Percentiles rank a stretch among this genome's conserved stretches.
phyloP scores from a whole-genome alignment of 2,113 vertebrate species.

The Nothobranchius furzeri region DNA sequence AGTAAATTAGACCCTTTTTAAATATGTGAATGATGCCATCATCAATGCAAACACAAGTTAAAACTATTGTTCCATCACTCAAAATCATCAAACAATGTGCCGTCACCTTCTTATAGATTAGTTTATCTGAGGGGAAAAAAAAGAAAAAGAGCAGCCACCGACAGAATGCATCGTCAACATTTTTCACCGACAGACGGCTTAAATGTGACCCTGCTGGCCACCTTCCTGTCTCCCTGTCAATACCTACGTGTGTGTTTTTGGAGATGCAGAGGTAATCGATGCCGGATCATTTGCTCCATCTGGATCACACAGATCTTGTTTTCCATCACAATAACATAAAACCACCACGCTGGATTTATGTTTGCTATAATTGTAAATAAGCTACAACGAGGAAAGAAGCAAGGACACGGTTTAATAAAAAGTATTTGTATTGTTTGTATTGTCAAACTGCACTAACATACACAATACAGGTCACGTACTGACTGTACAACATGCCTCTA shows the following conservation, averaged over 20 bases:
- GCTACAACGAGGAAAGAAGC: constrained; percentile 35
- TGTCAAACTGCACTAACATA: constrained; percentile 95
- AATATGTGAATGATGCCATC: too few species aligned
- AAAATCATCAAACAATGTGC: not conserved
- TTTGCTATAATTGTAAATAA: not conserved
- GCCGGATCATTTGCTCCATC: constrained; percentile 14
- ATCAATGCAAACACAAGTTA: too few species aligned
- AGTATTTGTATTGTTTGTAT: constrained; percentile 79
- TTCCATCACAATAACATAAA: not conserved
- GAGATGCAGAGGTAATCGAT: constrained; percentile 54
- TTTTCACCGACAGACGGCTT: constrained; percentile 38
- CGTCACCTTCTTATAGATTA: not conserved
- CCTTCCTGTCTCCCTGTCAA: constrained; percentile 45
- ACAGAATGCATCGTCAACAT: constrained; percentile 42
- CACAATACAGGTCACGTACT: constrained; percentile 93
- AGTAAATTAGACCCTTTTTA: too few species aligned
- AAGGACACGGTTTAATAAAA: constrained; percentile 71
- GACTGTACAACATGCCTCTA: constrained; percentile 78
- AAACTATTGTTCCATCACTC: not conserved
- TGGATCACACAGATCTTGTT: not conserved
- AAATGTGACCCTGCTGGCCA: constrained; percentile 42
- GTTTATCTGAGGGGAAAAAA: not conserved
- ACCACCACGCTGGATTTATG: not conserved
- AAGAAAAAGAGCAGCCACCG: constrained; percentile 1
- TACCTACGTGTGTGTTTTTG: constrained; percentile 58